A percentile compares a stretch with the other conserved stretches of the same genome.
phyloP scores from a whole-genome alignment of 1,140 invertebrate species.

The Papilio polytes region DNA sequence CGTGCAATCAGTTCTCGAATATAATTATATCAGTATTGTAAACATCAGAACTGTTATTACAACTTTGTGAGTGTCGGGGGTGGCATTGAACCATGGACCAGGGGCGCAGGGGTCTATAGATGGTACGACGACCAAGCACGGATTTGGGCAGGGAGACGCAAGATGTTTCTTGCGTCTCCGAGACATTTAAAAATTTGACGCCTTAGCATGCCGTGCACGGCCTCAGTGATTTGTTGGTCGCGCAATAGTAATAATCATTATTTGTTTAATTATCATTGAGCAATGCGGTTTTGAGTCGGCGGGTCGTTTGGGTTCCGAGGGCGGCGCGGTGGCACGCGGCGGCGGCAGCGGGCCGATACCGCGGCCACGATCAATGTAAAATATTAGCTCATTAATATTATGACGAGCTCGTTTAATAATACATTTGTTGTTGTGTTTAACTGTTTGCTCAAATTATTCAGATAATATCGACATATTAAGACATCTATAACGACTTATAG shows the following conservation, averaged over 20 bases:
- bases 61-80: not conserved
- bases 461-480: too few species aligned
- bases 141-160: too few species aligned
- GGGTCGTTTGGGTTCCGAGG: not conserved
- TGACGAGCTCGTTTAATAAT: not conserved
- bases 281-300: not conserved
- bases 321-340: not conserved
- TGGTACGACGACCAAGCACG: too few species aligned
- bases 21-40: not conserved
- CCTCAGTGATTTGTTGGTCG: not conserved
- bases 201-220: too few species aligned
- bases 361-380: not conserved
- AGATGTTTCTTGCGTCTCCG: too few species aligned
- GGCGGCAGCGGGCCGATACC: not conserved
- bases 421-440: slow-evolving; percentile 12
- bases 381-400: slow-evolving; percentile 18
- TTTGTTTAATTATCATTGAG: slow-evolving; percentile 3
- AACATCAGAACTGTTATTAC: not conserved
- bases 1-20: not conserved
- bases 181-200: too few species aligned
- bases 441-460: not conserved
- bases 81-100: too few species aligned
- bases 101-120: too few species aligned
- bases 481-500: too few species aligned
- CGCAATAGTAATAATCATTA: not conserved